phyloP scores from a whole-genome alignment of 2,113 vertebrate species.

The Zosterops borbonicus region DNA sequence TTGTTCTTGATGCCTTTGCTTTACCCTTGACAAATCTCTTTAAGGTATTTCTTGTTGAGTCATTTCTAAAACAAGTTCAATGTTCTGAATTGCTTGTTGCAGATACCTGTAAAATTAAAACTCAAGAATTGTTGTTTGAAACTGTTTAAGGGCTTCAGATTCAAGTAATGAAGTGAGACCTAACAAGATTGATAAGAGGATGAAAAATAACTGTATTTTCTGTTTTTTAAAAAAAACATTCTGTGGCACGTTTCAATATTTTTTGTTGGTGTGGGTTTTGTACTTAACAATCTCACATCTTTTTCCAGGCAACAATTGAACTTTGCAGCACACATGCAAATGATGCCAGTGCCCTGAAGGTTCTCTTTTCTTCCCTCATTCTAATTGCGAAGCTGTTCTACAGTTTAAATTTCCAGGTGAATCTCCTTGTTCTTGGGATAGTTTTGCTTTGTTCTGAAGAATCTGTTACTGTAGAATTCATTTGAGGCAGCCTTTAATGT shows the following conservation, averaged over 20 bases:
- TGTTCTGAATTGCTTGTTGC: background rate
- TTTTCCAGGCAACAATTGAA: slow-evolving; percentile 91
- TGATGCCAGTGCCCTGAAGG: slow-evolving; percentile 90
- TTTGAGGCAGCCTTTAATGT: background rate
- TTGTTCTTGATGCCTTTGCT: slow-evolving; percentile 96
- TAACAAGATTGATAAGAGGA: background rate
- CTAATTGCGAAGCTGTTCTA: slow-evolving; percentile 97
- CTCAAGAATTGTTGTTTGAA: background rate
- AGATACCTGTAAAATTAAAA: background rate
- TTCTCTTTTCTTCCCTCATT: slow-evolving; percentile 96
- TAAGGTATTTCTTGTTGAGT: slow-evolving; percentile 80
- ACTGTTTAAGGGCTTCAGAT: background rate
- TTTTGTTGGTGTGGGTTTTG: background rate
- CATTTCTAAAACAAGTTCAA: background rate
- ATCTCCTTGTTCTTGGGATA: background rate
- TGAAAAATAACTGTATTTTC: background rate
- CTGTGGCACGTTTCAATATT: background rate
- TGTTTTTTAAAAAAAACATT: background rate
- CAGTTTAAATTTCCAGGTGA: slow-evolving; percentile 98
- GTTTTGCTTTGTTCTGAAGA: background rate
- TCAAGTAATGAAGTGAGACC: background rate
- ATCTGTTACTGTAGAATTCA: background rate
- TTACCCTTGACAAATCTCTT: slow-evolving; percentile 94
- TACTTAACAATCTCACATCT: background rate
- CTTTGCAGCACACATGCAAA: slow-evolving; percentile 94